Evolutionary conservation across 2,113 vertebrate species (phyloP), one percentile per base, ranked within the genome.

Genomic region (Spheniscus mendiculus): DNA sequence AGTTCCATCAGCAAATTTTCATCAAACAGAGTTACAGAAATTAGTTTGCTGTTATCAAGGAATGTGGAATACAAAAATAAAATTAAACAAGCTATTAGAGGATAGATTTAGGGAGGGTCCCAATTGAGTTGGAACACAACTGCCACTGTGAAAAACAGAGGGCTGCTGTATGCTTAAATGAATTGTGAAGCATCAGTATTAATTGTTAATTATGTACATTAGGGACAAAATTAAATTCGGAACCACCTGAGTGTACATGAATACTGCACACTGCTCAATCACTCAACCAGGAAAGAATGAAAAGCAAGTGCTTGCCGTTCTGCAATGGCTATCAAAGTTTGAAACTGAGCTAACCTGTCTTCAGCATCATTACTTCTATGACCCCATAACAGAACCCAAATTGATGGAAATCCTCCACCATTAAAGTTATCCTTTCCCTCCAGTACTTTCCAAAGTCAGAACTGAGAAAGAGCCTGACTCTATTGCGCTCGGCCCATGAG

Each of bases 1-100:
- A 98, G 97, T 98, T 98, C 97, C 96, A 98, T 98, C 98, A 98
- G 97, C 96, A 97, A 94, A 98, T 98, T 98, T 98, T 98, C 97
- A 98, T 98, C 98, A 98, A 98, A 97, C n/a, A 32, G 97, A 97
- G 97, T 97, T 97, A 96, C 58, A 96, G 97, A 98, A 99, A 99
- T 98, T 98, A 98, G 97, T 98, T 99, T 98, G 97, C 96, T 97
- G 97, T 98, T 98, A 98, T 98, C 96, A 97, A 98, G 81, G 83
- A 94, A 90, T 98, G 86, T 90, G 87, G 88, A 97, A 98, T 97
- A 96, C 96, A 98, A 98, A 98, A 98, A 98, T 98, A 98, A 98
- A 98, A 98, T 98, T 98, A 98, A 98, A 79, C 80, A 93, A 96
- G 96, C 93, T 97, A 91, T 98, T 97, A 97, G 76, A 93, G 89